phyloP scores from a whole-genome alignment of 2,888 invertebrate genomes.

The Tenthredo mesomela region DNA sequence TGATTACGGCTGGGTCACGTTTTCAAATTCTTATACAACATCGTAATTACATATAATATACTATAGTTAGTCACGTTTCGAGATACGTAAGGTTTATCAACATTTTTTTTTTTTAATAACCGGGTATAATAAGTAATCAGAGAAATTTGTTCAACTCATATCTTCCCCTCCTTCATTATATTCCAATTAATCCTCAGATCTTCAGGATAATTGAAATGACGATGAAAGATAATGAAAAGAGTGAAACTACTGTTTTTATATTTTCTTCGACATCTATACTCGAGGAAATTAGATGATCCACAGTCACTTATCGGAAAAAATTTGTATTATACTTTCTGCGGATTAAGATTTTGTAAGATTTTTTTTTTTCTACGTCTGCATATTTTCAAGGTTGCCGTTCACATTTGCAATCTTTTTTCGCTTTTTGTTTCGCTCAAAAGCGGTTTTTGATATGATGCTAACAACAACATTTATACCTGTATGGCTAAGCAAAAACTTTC shows the following conservation, averaged over 20 bases:
- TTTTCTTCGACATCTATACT: neutral
- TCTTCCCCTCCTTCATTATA: neutral
- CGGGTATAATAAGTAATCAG: neutral
- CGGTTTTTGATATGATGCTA: neutral
- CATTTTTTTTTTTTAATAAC: neutral
- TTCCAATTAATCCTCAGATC: neutral
- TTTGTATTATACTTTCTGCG: too few relatives aligned
- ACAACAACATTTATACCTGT: neutral
- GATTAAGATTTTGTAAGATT: neutral
- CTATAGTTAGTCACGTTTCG: neutral
- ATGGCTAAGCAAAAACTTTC: neutral
- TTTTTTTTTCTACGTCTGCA: neutral
- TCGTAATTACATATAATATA: neutral
- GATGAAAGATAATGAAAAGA: neutral
- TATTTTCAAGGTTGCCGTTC: neutral
- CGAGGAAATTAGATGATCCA: neutral
- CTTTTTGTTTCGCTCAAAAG: neutral
- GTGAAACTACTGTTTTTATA: neutral
- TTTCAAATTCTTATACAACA: neutral
- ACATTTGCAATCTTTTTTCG: neutral
- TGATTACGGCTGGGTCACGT: neutral
- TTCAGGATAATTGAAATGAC: neutral
- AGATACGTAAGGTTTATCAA: neutral
- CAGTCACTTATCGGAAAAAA: neutral
- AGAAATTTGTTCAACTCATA: neutral